Conservation (phyloP, 2,888 invertebrate genomes). For the Ctenicera cuprea region DNA sequence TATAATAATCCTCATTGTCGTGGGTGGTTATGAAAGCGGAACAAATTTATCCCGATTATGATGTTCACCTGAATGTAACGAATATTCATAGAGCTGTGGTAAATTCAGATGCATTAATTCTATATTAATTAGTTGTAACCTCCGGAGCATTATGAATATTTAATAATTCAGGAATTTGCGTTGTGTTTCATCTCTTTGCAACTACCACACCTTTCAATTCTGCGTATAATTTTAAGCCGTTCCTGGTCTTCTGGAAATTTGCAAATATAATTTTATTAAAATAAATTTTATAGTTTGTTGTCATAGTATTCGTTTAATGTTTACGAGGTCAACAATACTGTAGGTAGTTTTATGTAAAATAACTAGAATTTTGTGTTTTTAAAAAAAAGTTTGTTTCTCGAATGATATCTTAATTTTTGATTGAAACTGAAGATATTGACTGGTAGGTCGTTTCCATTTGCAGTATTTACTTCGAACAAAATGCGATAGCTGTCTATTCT, state of each 20-base stretch:
- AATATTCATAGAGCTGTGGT: slow-evolving; percentile 15
- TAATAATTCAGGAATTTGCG: slow-evolving; percentile 10
- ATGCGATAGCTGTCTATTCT: background rate
- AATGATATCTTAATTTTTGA: background rate
- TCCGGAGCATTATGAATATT: slow-evolving; percentile 19
- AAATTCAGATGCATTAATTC: slow-evolving; percentile 18
- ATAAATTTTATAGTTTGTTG: no score
- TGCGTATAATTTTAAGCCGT: background rate
- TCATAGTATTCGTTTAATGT: no score
- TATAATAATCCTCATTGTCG: background rate
- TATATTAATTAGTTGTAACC: slow-evolving; percentile 19
- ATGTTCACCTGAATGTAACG: slow-evolving; percentile 13
- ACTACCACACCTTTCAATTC: background rate
- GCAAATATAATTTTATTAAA: no score
- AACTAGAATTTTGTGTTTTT: no score
- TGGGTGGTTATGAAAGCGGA: slow-evolving; percentile 15
- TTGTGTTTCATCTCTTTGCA: background rate
- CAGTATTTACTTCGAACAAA: background rate
- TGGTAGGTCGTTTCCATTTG: background rate
- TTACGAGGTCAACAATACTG: no score
- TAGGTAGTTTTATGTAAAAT: no score
- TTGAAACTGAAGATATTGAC: background rate
- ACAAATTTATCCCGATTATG: background rate
- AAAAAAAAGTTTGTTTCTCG: no score
- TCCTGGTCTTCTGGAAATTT: background rate